A percentile compares a stretch with the other conserved stretches of the same genome.
Conservation (phyloP, 2,888 invertebrate species). For the Microplitis deprimator region DNA sequence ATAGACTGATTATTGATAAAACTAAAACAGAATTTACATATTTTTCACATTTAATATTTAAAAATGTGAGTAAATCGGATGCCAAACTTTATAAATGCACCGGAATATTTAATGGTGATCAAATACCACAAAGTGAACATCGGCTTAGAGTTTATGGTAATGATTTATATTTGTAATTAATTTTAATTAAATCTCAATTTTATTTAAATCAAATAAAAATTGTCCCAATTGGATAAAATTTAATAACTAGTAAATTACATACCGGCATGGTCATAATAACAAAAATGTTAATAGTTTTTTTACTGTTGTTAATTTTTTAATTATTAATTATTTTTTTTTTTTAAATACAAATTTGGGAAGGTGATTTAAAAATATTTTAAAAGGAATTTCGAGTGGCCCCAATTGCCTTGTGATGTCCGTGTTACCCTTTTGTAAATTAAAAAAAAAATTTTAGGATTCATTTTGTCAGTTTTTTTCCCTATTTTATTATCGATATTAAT, state of each 20-base stretch:
- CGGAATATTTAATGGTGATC: slow-evolving; percentile 43
- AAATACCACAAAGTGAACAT: slow-evolving; percentile 52
- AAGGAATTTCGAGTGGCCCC: too few species aligned
- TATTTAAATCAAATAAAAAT: background rate
- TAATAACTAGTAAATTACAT: too few species aligned
- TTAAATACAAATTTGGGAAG: too few species aligned
- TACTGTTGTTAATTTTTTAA: too few species aligned
- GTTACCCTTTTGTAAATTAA: too few species aligned
- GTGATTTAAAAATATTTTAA: too few species aligned
- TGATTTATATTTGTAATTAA: background rate
- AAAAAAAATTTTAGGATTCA: background rate
- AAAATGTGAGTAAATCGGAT: slow-evolving; percentile 60
- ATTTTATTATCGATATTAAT: background rate
- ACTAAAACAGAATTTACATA: slow-evolving; percentile 65
- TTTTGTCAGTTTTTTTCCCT: background rate
- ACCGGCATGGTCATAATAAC: too few species aligned
- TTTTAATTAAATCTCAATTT: background rate
- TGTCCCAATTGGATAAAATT: background rate
- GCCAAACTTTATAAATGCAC: slow-evolving; percentile 61
- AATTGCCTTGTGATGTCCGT: too few species aligned
- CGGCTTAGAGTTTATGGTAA: slow-evolving; percentile 68
- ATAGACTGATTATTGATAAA: slow-evolving; percentile 49
- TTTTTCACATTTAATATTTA: slow-evolving; percentile 64
- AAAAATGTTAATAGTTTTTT: too few species aligned
- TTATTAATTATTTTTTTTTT: too few species aligned